These are phyloP conservation scores for Rhaphigaster nebulosa DNA, from an alignment of 2,888 invertebrate species.

Conservation along the genomic window DNA sequence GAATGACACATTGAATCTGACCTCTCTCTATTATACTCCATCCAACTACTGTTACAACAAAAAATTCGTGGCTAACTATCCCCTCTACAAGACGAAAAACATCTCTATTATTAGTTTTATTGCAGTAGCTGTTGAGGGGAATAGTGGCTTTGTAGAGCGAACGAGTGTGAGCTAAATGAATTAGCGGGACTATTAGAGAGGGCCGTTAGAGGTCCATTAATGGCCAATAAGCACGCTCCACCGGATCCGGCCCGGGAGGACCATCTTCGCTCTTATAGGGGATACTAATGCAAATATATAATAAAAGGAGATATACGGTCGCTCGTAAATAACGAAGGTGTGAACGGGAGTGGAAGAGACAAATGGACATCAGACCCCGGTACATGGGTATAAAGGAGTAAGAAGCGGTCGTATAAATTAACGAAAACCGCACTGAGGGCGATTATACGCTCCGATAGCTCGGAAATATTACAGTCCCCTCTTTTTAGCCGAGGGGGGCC, in stretches of 20 bases:
- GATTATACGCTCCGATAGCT: slow-evolving; percentile 46
- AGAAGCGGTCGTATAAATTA: slow-evolving; percentile 50
- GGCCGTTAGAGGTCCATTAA: slow-evolving; percentile 40
- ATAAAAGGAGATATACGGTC: slow-evolving; percentile 20
- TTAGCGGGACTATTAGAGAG: slow-evolving; percentile 33
- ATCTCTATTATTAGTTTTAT: slow-evolving; percentile 23
- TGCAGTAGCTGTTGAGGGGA: slow-evolving; percentile 20
- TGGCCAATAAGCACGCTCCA: slow-evolving; percentile 40
- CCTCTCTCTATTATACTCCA: not conserved
- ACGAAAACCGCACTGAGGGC: slow-evolving; percentile 44
- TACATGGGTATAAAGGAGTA: slow-evolving; percentile 15
- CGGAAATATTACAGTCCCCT: slow-evolving; percentile 32
- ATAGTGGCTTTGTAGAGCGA: slow-evolving; percentile 6
- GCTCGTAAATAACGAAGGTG: slow-evolving; percentile 39
- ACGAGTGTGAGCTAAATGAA: slow-evolving; percentile 44
- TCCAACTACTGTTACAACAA: not conserved
- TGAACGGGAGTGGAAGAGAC: slow-evolving; percentile 41
- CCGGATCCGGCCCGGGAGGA: not conserved
- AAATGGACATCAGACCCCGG: not conserved
- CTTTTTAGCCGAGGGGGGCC: slow-evolving; percentile 11
- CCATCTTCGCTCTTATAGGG: not conserved
- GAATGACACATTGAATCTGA: not conserved
- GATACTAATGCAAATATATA: slow-evolving; percentile 9
- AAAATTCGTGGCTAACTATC: not conserved
- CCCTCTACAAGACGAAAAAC: not conserved